Conservation (phyloP, 30 jellyfish, hydroid and myxozoan species). For the Rhopilema esculentum region DNA sequence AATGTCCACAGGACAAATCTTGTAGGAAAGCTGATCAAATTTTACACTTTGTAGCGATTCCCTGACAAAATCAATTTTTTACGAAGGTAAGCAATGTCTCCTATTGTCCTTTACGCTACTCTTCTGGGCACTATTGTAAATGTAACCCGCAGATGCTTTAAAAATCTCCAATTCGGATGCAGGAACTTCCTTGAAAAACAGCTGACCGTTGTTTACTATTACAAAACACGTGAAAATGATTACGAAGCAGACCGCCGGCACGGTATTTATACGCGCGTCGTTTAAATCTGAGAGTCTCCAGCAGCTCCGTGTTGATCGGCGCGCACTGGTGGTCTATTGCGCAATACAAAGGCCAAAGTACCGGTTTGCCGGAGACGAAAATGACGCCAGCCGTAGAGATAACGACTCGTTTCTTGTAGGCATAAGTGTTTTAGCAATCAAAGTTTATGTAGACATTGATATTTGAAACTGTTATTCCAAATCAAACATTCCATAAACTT, state of each 20-base stretch:
- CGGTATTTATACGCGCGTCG: slow-evolving; percentile 42
- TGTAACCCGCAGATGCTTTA: too few species aligned
- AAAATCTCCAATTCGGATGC: too few species aligned
- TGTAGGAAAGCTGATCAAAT: not conserved
- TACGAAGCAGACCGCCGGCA: not conserved
- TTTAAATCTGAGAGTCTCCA: slow-evolving; percentile 24
- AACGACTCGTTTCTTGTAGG: not conserved
- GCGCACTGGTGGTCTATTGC: slow-evolving; percentile 64
- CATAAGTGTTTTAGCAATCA: slow-evolving; percentile 20
- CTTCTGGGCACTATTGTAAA: too few species aligned
- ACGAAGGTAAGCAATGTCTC: too few species aligned
- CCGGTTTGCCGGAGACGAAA: slow-evolving; percentile 1
- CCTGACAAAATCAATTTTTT: too few species aligned
- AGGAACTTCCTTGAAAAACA: not conserved
- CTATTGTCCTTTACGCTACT: too few species aligned
- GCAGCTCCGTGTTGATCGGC: slow-evolving; percentile 64
- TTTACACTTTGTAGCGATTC: not conserved
- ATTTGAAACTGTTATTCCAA: slow-evolving; percentile 12
- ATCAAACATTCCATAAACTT: slow-evolving; percentile 3
- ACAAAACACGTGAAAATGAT: not conserved
- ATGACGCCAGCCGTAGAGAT: not conserved
- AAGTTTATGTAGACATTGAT: not conserved
- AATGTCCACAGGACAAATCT: not conserved
- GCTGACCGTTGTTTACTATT: not conserved
- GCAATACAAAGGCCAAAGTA: slow-evolving; percentile 6